Conservation (phyloP, 1,140 invertebrate species). For the Dinothrombium tinctorium region DNA sequence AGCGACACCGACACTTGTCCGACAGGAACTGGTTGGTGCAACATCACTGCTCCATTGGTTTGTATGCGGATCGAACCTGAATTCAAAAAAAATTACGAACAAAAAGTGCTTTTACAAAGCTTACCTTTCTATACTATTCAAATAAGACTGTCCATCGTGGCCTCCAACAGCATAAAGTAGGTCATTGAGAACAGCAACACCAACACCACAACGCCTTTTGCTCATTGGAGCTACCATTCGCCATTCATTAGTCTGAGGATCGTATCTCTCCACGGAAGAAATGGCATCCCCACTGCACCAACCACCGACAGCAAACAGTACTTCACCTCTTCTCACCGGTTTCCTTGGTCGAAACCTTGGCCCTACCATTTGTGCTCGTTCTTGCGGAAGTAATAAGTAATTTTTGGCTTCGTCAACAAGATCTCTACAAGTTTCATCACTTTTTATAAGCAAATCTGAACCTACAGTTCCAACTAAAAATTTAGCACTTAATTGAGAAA, state of each 20-base stretch:
- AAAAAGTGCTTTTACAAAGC: background rate
- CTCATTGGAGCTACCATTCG: slow-evolving; percentile 97
- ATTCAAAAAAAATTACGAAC: slow-evolving; percentile 8
- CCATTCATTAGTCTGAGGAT: slow-evolving; percentile 89
- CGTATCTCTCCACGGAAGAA: slow-evolving; percentile 85
- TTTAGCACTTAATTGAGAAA: slow-evolving; percentile 82
- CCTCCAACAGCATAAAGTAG: slow-evolving; percentile 67
- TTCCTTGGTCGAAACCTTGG: slow-evolving; percentile 67
- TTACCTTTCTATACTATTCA: slow-evolving; percentile 77
- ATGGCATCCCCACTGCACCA: slow-evolving; percentile 99
- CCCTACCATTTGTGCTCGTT: slow-evolving; percentile 84
- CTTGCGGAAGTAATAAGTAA: slow-evolving; percentile 84
- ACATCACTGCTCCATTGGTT: slow-evolving; percentile 97
- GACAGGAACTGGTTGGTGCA: slow-evolving; percentile 84
- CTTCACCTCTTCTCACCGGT: slow-evolving; percentile 75
- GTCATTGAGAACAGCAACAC: slow-evolving; percentile 89
- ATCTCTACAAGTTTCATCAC: slow-evolving; percentile 85
- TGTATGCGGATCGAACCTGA: slow-evolving; percentile 80
- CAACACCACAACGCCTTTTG: slow-evolving; percentile 86
- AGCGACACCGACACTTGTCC: slow-evolving; percentile 90
- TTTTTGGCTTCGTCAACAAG: slow-evolving; percentile 96
- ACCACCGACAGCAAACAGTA: slow-evolving; percentile 84
- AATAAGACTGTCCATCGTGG: slow-evolving; percentile 89
- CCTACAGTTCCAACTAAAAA: slow-evolving; percentile 93
- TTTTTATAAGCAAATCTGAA: slow-evolving; percentile 75